phyloP scores from a whole-genome alignment of 2,888 invertebrate species.

The Pyralis farinalis region DNA sequence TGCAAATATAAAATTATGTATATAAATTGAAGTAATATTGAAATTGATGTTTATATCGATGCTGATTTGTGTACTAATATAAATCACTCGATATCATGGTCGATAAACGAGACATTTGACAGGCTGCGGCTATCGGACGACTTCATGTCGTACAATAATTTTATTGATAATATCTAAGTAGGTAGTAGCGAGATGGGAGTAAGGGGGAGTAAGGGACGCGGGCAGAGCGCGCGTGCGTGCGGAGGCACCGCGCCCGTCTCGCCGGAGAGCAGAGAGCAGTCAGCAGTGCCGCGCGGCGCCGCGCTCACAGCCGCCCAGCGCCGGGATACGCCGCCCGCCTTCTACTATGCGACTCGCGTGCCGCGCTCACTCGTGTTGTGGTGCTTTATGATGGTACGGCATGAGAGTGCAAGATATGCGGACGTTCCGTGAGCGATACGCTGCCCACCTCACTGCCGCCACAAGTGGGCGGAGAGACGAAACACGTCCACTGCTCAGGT shows the following conservation, averaged over 20 bases:
- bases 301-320: constrained; percentile 37
- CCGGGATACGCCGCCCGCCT: constrained; percentile 32
- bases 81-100: constrained; percentile 37
- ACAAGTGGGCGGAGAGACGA: constrained; percentile 73
- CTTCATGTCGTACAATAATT: constrained; percentile 71
- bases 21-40: too few species aligned
- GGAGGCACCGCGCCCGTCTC: constrained; percentile 59
- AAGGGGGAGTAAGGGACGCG: constrained; percentile 37
- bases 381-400: constrained; percentile 77
- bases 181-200: constrained; percentile 71
- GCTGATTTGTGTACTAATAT: constrained; percentile 11
- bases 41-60: too few species aligned
- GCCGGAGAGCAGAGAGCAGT: constrained; percentile 38
- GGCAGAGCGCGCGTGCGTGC: constrained; percentile 56
- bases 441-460: constrained; percentile 46
- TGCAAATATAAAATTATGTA: too few species aligned
- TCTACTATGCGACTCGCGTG: constrained; percentile 64
- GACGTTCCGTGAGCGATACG: constrained; percentile 71
- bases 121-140: constrained; percentile 51
- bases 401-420: constrained; percentile 74
- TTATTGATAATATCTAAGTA: constrained; percentile 79
- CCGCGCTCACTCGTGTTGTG: constrained; percentile 69
- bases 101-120: constrained; percentile 46
- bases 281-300: constrained; percentile 57
- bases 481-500: constrained; percentile 70